phyloP scores from a whole-genome alignment of 2,888 invertebrate genomes.

The Coelogynopora nodosa region DNA sequence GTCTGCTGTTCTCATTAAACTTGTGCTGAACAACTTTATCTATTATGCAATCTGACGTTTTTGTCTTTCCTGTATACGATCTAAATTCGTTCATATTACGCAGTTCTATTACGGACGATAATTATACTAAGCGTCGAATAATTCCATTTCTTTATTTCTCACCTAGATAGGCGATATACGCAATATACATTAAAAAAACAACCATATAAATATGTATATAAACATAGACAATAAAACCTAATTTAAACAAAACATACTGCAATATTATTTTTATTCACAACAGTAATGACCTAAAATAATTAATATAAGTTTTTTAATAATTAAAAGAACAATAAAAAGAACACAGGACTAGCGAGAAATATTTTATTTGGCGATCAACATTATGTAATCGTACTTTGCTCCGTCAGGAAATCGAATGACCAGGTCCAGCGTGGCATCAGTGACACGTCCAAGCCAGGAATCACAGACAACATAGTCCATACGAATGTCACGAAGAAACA shows the following conservation, averaged over 20 bases:
- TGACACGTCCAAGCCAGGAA: slow-evolving; percentile 27
- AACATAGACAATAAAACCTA: too few relatives aligned
- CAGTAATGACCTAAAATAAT: too few relatives aligned
- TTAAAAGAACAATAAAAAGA: too few relatives aligned
- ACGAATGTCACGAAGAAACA: background rate
- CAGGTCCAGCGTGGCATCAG: slow-evolving; percentile 20
- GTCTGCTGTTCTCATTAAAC: background rate
- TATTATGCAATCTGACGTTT: background rate
- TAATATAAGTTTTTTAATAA: too few relatives aligned
- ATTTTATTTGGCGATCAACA: too few relatives aligned
- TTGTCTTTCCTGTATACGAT: background rate
- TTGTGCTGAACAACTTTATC: background rate
- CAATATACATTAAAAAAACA: too few relatives aligned
- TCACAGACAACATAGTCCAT: slow-evolving; percentile 20
- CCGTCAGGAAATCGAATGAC: slow-evolving; percentile 36
- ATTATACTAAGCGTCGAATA: background rate
- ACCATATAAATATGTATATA: too few relatives aligned
- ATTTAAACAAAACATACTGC: too few relatives aligned
- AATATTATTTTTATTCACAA: too few relatives aligned
- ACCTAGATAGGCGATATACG: background rate
- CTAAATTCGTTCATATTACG: background rate
- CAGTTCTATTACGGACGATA: background rate
- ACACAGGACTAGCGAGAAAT: too few relatives aligned
- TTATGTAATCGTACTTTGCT: too few relatives aligned
- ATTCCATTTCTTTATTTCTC: background rate